Conservation (phyloP, 2,797 vertebrate genomes). For the Rhinichthys osculus region DNA sequence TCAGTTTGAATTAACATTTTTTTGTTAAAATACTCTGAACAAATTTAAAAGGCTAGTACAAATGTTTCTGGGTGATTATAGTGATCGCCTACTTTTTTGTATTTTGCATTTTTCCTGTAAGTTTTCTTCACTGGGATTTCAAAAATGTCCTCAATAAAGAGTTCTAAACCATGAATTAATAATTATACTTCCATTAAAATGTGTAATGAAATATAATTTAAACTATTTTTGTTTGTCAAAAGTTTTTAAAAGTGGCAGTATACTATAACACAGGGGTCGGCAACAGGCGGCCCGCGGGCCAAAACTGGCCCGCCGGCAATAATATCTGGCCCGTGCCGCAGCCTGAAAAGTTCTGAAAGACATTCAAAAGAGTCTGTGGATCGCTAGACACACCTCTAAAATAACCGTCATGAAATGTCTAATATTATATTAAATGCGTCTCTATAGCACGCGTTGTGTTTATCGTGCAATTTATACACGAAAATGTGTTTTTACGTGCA, state of each 20-base stretch:
- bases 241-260: not conserved
- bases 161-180: not conserved
- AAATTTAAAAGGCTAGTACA: slow-evolving; percentile 35
- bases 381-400: too few species aligned
- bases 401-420: too few species aligned
- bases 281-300: too few species aligned
- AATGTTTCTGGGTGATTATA: slow-evolving; percentile 21
- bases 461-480: too few species aligned
- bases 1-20: not conserved
- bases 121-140: not conserved
- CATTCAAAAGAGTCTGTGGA: too few species aligned
- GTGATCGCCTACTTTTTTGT: not conserved
- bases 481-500: too few species aligned
- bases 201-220: not conserved
- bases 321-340: too few species aligned
- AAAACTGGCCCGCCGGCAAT: too few species aligned
- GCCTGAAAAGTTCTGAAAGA: too few species aligned
- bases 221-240: not conserved
- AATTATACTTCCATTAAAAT: not conserved
- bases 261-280: not conserved
- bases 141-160: not conserved
- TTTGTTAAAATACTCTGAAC: not conserved
- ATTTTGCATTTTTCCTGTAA: not conserved
- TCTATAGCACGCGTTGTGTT: too few species aligned
- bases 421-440: too few species aligned